phyloP scores from a whole-genome alignment of 2,888 invertebrate species.

The Dicycla oo region DNA sequence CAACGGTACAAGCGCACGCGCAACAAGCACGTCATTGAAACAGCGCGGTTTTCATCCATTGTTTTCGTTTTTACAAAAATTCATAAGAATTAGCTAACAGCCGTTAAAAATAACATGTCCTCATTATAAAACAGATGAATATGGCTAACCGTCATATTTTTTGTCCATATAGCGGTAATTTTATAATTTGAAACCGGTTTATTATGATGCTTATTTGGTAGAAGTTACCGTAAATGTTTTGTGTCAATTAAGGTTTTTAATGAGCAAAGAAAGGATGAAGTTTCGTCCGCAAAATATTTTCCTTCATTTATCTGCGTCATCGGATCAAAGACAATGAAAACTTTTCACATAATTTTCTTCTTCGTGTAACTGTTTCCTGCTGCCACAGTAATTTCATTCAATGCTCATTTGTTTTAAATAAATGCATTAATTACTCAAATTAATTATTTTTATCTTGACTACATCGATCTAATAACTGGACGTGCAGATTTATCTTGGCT shows the following conservation, averaged over 20 bases:
- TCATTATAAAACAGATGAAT: conserved; percentile 59
- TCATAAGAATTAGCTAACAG: conserved; percentile 61
- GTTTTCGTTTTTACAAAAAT: conserved; percentile 64
- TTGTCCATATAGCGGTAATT: conserved; percentile 66
- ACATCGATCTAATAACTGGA: conserved; percentile 47
- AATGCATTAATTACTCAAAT: conserved; percentile 36
- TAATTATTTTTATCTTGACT: conserved; percentile 55
- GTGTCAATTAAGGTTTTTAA: conserved; percentile 70
- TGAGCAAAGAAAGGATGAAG: conserved; percentile 51
- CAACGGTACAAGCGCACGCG: conserved; percentile 66
- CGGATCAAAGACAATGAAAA: conserved; percentile 44
- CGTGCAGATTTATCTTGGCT: conserved; percentile 43
- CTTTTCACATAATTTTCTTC: conserved; percentile 42
- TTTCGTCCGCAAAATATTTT: conserved; percentile 36
- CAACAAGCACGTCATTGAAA: conserved; percentile 54
- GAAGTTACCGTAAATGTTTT: conserved; percentile 63
- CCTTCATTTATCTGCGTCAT: conserved; percentile 29
- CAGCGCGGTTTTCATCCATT: conserved; percentile 62
- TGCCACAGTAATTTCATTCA: conserved; percentile 38
- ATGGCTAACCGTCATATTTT: conserved; percentile 52
- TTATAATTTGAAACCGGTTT: conserved; percentile 71
- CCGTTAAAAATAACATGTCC: conserved; percentile 62
- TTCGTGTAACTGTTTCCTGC: conserved; percentile 31
- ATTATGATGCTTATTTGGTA: conserved; percentile 65
- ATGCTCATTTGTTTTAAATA: conserved; percentile 49